phyloP scores from a whole-genome alignment of 2,113 vertebrate species.

The Chionis minor region DNA sequence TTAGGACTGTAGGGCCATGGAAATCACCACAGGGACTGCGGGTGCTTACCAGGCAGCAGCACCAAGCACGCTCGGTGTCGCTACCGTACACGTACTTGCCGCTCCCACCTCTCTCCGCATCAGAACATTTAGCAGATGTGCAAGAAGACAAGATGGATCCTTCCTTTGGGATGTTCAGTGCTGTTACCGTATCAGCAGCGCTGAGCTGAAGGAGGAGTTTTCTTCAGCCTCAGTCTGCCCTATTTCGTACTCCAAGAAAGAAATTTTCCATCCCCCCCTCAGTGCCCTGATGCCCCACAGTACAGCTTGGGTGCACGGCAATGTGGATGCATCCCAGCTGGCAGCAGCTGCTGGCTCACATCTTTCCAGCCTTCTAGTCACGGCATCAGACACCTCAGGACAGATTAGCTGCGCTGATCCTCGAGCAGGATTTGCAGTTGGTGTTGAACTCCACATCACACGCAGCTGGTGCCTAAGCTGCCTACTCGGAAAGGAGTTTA shows the following conservation, averaged over 20 bases:
- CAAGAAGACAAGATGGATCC: not conserved
- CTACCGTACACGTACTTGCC: not conserved
- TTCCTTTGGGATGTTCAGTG: not conserved
- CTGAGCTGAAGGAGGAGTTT: not conserved
- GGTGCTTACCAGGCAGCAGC: not conserved
- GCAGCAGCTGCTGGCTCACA: not conserved
- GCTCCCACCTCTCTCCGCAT: not conserved
- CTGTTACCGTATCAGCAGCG: not conserved
- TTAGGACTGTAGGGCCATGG: not conserved
- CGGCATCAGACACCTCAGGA: not conserved
- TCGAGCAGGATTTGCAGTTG: not conserved
- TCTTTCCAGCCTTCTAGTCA: not conserved
- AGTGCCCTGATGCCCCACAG: not conserved
- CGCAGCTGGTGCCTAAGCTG: not conserved
- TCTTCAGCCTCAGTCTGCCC: not conserved
- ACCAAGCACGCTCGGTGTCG: not conserved
- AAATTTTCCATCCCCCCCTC: not conserved
- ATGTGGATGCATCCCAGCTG: not conserved
- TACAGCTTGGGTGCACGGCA: not conserved
- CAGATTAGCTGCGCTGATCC: not conserved
- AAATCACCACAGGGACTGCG: not conserved
- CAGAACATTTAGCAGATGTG: not conserved
- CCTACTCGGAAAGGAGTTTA: not conserved
- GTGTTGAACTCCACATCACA: not conserved
- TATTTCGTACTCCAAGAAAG: not conserved